Conservation (phyloP, 2,888 invertebrate species). For the Apoda limacodes region DNA sequence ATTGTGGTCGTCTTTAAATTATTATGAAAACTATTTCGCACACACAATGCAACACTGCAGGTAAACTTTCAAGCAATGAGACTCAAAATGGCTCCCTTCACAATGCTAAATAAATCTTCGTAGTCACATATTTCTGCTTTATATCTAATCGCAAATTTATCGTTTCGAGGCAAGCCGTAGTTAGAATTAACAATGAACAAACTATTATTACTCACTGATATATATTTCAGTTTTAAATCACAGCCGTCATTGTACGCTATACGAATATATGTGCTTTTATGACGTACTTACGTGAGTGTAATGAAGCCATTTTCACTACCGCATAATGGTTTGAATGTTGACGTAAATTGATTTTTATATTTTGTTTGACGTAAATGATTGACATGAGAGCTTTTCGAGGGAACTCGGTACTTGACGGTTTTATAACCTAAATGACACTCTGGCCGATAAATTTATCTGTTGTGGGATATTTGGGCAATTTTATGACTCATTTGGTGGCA, state of each 20-base stretch:
- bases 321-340: slow-evolving; percentile 47
- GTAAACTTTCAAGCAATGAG: slow-evolving; percentile 42
- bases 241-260: slow-evolving; percentile 37
- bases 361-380: slow-evolving; percentile 69
- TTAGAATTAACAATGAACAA: slow-evolving; percentile 61
- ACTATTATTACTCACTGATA: slow-evolving; percentile 53
- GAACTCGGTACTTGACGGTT: slow-evolving; percentile 36
- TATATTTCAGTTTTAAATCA: slow-evolving; percentile 45
- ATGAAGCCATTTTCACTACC: slow-evolving; percentile 57
- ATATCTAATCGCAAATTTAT: slow-evolving; percentile 66
- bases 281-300: slow-evolving; percentile 26
- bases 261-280: slow-evolving; percentile 43
- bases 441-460: slow-evolving; percentile 55
- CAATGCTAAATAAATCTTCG: slow-evolving; percentile 40
- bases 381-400: slow-evolving; percentile 42
- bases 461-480: slow-evolving; percentile 61
- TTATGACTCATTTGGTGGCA: slow-evolving; percentile 63
- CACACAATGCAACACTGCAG: slow-evolving; percentile 43
- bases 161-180: slow-evolving; percentile 49
- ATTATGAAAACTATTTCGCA: slow-evolving; percentile 34
- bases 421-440: slow-evolving; percentile 53
- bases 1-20: slow-evolving; percentile 61
- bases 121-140: slow-evolving; percentile 46
- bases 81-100: slow-evolving; percentile 40
- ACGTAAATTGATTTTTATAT: slow-evolving; percentile 65